phyloP scores from a whole-genome alignment of 2,113 vertebrate species.

The Neogobius melanostomus region DNA sequence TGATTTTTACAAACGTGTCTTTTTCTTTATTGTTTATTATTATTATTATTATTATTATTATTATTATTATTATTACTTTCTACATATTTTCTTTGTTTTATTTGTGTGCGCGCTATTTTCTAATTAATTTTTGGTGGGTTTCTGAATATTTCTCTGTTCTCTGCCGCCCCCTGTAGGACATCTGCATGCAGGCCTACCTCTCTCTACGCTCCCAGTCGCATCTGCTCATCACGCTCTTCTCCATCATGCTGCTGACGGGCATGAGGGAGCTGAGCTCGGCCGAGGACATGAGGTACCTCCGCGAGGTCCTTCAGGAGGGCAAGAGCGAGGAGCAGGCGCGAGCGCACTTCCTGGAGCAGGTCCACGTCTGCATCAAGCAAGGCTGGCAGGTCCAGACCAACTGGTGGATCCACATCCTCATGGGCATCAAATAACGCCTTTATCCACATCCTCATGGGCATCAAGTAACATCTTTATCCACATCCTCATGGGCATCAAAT shows the following conservation, averaged over 20 bases:
- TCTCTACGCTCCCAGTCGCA: constrained; percentile 75
- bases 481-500: constrained; percentile 6
- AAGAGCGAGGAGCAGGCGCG: constrained; percentile 61
- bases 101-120: too few relatives aligned
- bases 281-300: constrained; percentile 78
- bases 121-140: too few relatives aligned
- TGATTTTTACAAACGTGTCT: too few relatives aligned
- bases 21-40: too few relatives aligned
- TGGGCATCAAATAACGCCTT: constrained; percentile 69
- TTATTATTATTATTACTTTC: too few relatives aligned
- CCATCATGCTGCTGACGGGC: constrained; percentile 81
- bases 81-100: too few relatives aligned
- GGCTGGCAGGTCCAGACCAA: constrained; percentile 81
- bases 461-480: too few relatives aligned
- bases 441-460: too few relatives aligned
- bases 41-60: too few relatives aligned
- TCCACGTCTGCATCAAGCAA: constrained; percentile 65
- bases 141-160: background rate
- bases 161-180: constrained; percentile 61
- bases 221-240: constrained; percentile 79
- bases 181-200: constrained; percentile 75
- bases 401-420: constrained; percentile 80
- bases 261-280: constrained; percentile 77
- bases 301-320: constrained; percentile 73
- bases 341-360: constrained; percentile 75